Evolutionary conservation across 2,797 vertebrate genomes (phyloP).

Genomic region (Hypotaenidia philippensis): DNA sequence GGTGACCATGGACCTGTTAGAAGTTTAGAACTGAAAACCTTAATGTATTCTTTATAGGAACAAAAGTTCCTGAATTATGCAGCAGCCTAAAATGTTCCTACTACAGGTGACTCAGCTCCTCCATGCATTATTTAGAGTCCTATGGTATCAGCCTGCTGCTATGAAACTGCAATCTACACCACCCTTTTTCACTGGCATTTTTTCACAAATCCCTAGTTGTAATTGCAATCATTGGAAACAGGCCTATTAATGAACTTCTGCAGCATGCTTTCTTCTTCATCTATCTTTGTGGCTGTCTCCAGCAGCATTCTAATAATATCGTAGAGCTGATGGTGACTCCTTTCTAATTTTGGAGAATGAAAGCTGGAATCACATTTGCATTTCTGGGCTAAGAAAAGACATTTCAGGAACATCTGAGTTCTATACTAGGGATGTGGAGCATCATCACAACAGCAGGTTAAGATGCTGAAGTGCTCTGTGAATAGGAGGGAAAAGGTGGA

Average conservation of each 20-base stretch:
- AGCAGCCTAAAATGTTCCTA: not conserved
- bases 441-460: not conserved
- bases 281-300: not conserved
- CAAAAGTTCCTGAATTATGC: slow-evolving; percentile 40
- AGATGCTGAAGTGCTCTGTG: not conserved
- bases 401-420: not conserved
- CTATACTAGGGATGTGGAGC: not conserved
- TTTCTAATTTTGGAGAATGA: slow-evolving; percentile 6
- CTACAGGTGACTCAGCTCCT: slow-evolving; percentile 41
- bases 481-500: not conserved
- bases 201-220: not conserved
- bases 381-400: slow-evolving; percentile 1
- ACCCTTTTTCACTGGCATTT: not conserved
- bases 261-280: not conserved
- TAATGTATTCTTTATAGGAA: not conserved
- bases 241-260: not conserved
- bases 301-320: not conserved
- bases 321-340: not conserved
- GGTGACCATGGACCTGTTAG: not conserved
- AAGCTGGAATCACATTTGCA: not conserved
- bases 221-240: not conserved
- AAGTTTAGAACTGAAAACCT: not conserved
- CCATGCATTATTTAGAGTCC: slow-evolving; percentile 9
- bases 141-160: not conserved
- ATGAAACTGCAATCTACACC: not conserved